phyloP scores from a whole-genome alignment of 2,888 invertebrate genomes.

The Campoplex nolae region DNA sequence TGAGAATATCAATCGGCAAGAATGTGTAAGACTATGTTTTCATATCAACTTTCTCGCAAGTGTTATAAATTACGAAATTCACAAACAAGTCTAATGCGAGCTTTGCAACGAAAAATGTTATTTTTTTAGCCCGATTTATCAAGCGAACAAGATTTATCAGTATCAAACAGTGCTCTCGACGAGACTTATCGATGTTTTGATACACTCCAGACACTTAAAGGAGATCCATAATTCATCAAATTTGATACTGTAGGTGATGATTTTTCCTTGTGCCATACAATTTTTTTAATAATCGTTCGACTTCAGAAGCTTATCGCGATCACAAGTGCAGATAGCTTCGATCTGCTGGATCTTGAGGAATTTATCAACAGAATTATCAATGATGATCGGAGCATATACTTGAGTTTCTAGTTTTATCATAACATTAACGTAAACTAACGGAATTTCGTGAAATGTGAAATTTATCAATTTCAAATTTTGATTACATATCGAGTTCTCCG shows the following conservation, averaged over 20 bases:
- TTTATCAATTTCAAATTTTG: background rate
- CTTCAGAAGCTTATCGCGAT: background rate
- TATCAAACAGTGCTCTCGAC: too few species aligned
- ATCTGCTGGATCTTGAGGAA: background rate
- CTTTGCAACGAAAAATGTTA: background rate
- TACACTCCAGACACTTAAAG: background rate
- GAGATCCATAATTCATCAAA: background rate
- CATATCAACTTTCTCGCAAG: background rate
- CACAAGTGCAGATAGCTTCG: background rate
- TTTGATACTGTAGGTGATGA: background rate
- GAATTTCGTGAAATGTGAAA: background rate
- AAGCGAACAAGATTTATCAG: background rate
- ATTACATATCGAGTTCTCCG: background rate
- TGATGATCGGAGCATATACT: background rate
- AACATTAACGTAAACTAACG: too few species aligned
- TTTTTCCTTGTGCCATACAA: background rate
- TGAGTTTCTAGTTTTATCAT: background rate
- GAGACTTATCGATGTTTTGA: background rate
- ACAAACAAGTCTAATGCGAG: background rate
- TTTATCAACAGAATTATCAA: slow-evolving; percentile 5
- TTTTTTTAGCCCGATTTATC: background rate
- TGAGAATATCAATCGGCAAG: background rate
- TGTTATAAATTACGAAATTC: background rate
- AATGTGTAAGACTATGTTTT: background rate
- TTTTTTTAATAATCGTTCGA: background rate